Base-by-base conservation (phyloP, 2,888 invertebrate genomes). In the Gandaritis pyraliata region DNA sequence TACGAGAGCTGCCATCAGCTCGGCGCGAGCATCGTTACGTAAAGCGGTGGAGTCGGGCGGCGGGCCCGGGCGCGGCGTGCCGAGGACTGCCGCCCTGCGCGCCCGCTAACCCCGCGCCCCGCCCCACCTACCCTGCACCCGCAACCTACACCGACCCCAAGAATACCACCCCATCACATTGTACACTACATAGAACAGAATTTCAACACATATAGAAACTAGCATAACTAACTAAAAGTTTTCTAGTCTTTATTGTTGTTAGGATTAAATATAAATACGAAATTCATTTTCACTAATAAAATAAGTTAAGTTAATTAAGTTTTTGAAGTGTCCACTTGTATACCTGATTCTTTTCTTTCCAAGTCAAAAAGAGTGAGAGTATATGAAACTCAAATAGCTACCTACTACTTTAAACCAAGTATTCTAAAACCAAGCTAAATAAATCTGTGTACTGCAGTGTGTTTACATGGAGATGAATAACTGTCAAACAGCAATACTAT, bases 1-100 rank as follows among this genome's bases (percentile, higher is more conserved):
- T 81, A 95, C 90, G 87, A 95, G 94, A 90, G 95, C 94, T 88
- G 93, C 94, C 86, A 91, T 89, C 90, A 90, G 88, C 90, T 88
- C 82, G 69, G 78, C 78, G 79, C 82, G 74, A 78, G 78, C 86
- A 88, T 87, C 79, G 82, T 88, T 85, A 84, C 86, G 86, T 85
- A 85, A 86, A 78, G 79, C 80, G 78, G 80, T 67, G 74, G 70
- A 71, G 77, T 75, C 73, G 75, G 76, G 81, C 85, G 80, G 80
- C 80, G 78, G 81, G 82, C 82, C 83, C 83, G 86, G 86, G 84
- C 85, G 87, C 86, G 87, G 83, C 87, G 80, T 83, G 80, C 73
- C 80, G 81, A 79, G 81, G 74, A 82, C 81, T 82, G 82, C 80
- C 82, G 82, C 82, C 68, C 70, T 55, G 66, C 74, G 79, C 77